Evolutionary conservation across 2,113 vertebrate genomes (phyloP).

Genomic region (Alligator mississippiensis): DNA sequence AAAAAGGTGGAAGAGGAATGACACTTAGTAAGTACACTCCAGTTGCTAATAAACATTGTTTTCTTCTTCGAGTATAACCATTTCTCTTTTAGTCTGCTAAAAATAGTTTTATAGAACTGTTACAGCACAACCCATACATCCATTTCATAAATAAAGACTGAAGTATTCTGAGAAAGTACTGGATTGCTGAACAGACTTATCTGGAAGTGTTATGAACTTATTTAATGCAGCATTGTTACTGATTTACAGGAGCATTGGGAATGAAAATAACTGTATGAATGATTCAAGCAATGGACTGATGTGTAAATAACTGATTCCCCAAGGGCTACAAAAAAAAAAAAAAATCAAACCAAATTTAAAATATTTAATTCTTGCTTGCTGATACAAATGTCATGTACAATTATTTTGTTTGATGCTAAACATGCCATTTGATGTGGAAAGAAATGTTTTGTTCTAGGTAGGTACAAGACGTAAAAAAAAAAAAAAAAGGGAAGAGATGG

Average conservation of each 20-base stretch:
- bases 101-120: neutral
- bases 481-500: accelerated
- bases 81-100: neutral
- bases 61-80: neutral
- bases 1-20: neutral
- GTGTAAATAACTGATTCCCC: no score
- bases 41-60: neutral
- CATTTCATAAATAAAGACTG: neutral
- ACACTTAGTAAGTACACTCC: neutral
- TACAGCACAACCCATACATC: neutral
- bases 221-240: neutral
- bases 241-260: neutral
- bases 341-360: accelerated
- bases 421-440: neutral
- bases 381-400: neutral
- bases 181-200: neutral
- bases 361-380: accelerated
- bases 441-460: neutral
- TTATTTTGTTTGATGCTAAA: neutral
- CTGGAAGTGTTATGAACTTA: neutral
- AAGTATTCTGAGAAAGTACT: neutral
- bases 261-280: neutral
- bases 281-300: neutral
- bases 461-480: no score
- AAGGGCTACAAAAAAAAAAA: no score